A percentile compares a stretch with the other conserved stretches of the same genome.
Evolutionary conservation across 2,888 invertebrate genomes (phyloP).

Genomic region (Lasioglossum figueresi): DNA sequence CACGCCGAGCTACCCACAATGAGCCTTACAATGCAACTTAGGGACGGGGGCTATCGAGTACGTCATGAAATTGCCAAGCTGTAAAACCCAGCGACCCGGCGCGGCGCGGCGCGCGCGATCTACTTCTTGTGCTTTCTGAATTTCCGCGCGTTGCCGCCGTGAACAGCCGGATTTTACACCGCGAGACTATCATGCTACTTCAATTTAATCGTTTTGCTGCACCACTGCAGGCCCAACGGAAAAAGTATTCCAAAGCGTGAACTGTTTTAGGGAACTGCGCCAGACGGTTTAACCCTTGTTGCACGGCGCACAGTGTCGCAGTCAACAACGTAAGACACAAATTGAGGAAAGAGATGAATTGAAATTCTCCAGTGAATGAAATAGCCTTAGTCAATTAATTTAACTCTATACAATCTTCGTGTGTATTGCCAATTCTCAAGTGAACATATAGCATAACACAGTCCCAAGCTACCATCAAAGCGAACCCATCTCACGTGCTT

Average conservation of each 20-base stretch:
- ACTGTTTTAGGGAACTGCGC: background rate
- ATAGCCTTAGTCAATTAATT: background rate
- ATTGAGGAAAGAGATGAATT: background rate
- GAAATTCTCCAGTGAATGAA: background rate
- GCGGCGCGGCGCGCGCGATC: slow-evolving; percentile 27
- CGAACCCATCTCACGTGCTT: background rate
- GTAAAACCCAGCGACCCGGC: slow-evolving; percentile 48
- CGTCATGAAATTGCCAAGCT: slow-evolving; percentile 52
- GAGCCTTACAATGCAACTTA: slow-evolving; percentile 43
- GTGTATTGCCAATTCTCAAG: background rate
- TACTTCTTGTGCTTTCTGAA: slow-evolving; percentile 33
- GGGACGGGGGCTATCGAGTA: slow-evolving; percentile 53
- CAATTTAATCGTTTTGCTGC: background rate
- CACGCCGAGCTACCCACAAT: slow-evolving; percentile 40
- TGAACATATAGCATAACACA: background rate
- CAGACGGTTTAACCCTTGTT: background rate
- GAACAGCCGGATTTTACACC: background rate
- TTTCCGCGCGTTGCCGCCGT: background rate
- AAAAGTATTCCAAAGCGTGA: background rate
- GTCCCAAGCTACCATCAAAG: background rate
- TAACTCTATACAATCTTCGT: background rate
- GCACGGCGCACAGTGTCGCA: background rate
- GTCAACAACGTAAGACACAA: background rate
- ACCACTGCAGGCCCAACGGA: background rate
- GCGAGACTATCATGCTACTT: background rate